Percentiles rank a stretch among this genome's conserved stretches.
Conservation (phyloP, 2,113 vertebrate species). For the Rhinolophus sinicus region DNA sequence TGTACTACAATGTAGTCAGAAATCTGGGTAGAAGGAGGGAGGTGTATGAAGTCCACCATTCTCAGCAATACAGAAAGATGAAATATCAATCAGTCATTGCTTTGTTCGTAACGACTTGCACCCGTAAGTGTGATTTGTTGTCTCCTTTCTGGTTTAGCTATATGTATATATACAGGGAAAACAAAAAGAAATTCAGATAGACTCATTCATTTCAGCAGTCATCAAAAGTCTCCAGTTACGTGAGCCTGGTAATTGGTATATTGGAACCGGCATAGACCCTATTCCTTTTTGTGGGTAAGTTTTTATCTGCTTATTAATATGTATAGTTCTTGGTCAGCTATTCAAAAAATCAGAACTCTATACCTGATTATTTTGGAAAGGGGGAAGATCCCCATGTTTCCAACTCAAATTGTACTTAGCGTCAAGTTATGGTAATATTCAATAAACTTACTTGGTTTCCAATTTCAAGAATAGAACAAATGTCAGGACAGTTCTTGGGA, state of each 20-base stretch:
- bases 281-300: background rate
- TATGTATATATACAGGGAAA: background rate
- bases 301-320: background rate
- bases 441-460: conserved; percentile 15
- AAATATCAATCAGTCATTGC: background rate
- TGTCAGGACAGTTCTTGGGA: background rate
- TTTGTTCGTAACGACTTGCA: background rate
- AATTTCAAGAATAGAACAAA: background rate
- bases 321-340: background rate
- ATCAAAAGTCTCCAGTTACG: background rate
- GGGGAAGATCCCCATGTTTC: background rate
- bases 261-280: accelerated
- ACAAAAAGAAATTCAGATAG: background rate
- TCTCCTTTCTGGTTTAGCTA: background rate
- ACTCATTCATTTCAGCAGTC: background rate
- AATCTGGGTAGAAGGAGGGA: background rate
- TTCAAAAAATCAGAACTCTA: background rate
- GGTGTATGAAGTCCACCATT: accelerated
- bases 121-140: background rate
- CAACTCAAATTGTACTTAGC: conserved; percentile 16
- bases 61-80: background rate
- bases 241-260: background rate
- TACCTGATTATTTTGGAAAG: background rate
- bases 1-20: background rate
- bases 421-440: background rate